Base-by-base conservation (phyloP, 2,113 vertebrate genomes). In the Talpa occidentalis region DNA sequence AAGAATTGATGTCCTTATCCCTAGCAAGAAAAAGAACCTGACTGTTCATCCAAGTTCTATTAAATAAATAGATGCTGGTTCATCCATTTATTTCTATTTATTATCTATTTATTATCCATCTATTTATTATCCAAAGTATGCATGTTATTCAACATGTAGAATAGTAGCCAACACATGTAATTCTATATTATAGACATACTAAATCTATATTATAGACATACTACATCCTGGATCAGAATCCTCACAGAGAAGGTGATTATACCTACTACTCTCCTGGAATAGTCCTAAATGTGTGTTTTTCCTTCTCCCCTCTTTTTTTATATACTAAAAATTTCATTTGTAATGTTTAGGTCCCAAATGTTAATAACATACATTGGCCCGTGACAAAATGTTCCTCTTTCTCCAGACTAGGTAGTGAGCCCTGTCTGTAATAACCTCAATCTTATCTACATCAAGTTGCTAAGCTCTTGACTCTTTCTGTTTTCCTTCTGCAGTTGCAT, bases 251-350 rank as follows among this genome's bases (percentile, higher is more conserved):
- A 12, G 70, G 4, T 74, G 77, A 22, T 70, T 94, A 28, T 9
- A 9, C 0, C n/a, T 54, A 0, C 28, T 95, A 70, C 69, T 42
- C 1, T 79, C 40, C 30, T 42, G 16, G 4, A 11, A 92, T 0
- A 0, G 91, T 96, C 74, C 56, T 10, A 19, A 40, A 60, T 77
- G 24, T 64, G 1, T 17, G 15, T 76, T 94, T 7, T 88, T 90
- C 47, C 19, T 78, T 86, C 72, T 82, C 19, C 42, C 0, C 40
- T 42, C 32, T 76, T 92, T 85, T 69, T 79, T 11, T 37, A 3
- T 40, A 88, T 77, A 84, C 8, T 90, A 92, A 56, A 44, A 90
- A 94, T 69, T 95, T 17, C 59, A 14, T 78, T n/a, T 77, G 52
- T 77, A n/a, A 92, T 21, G 30, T 85, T 62, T 11, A 77, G 59